phyloP scores from a whole-genome alignment of 2,888 invertebrate genomes.

The Macrosoma leucophasiata region DNA sequence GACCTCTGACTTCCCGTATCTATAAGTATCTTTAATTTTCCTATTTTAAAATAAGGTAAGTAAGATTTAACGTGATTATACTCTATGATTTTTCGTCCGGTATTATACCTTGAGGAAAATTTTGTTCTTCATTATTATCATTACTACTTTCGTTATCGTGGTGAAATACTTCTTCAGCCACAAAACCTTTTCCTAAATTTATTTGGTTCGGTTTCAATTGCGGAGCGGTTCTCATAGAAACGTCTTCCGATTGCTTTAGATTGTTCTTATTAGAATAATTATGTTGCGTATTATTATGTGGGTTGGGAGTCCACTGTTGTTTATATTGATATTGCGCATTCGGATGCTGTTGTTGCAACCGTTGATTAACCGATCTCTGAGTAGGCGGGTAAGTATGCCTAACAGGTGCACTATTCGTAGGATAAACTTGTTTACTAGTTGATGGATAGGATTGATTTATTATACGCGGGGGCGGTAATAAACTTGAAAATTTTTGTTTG shows the following conservation, averaged over 20 bases:
- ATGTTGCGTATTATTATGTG: slow-evolving; percentile 6
- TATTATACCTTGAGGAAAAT: too few relatives aligned
- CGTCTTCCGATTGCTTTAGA: background rate
- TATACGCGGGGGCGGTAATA: slow-evolving; percentile 11
- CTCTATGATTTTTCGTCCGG: slow-evolving; percentile 4
- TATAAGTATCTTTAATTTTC: slow-evolving; percentile 16
- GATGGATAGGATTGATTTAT: slow-evolving; percentile 5
- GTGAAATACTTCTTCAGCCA: too few relatives aligned
- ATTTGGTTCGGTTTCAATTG: background rate
- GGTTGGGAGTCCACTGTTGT: slow-evolving; percentile 6
- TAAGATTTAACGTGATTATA: slow-evolving; percentile 16
- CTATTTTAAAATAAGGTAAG: slow-evolving; percentile 19
- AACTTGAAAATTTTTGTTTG: slow-evolving; percentile 15
- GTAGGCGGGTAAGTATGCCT: background rate
- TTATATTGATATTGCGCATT: background rate
- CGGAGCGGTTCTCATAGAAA: slow-evolving; percentile 2
- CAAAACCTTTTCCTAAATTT: too few relatives aligned
- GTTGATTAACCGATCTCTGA: background rate
- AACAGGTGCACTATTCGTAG: background rate
- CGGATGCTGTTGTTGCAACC: too few relatives aligned
- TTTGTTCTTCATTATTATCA: too few relatives aligned
- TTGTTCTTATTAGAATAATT: slow-evolving; percentile 4
- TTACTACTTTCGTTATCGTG: too few relatives aligned
- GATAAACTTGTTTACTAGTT: background rate
- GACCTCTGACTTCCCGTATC: slow-evolving; percentile 21